Conservation (phyloP, 2,113 vertebrate genomes). For the Microcebus ravelobensis region DNA sequence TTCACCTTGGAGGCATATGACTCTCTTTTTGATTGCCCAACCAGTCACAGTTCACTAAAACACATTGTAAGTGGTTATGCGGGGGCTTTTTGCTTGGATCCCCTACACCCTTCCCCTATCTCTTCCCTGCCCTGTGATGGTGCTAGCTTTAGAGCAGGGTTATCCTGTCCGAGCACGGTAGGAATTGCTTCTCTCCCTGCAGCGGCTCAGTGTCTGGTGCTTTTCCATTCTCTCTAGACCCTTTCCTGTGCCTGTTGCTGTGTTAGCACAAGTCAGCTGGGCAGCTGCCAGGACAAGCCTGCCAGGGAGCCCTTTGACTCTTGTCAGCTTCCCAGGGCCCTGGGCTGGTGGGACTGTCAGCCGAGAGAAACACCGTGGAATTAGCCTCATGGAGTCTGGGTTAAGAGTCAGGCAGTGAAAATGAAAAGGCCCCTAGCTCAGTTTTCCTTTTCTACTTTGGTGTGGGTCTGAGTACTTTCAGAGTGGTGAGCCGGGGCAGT, state of each 20-base stretch:
- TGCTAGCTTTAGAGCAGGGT: neutral
- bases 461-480: neutral
- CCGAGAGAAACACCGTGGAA: neutral
- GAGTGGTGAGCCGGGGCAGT: neutral
- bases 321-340: neutral
- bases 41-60: neutral
- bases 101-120: rapidly evolving
- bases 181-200: constrained; percentile 9
- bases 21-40: neutral
- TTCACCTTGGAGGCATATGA: neutral
- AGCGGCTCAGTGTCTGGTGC: constrained; percentile 52
- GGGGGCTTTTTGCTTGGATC: neutral
- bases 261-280: constrained; percentile 64
- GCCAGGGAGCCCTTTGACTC: constrained; percentile 44
- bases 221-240: constrained; percentile 72
- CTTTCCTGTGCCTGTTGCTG: constrained; percentile 73
- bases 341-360: neutral
- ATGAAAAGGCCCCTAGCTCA: neutral
- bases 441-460: neutral
- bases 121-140: neutral
- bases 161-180: neutral
- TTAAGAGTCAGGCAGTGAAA: neutral
- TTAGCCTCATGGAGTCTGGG: neutral
- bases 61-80: neutral
- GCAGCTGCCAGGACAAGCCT: constrained; percentile 61